These are phyloP conservation scores for Microtus pennsylvanicus DNA, from an alignment of 2,113 vertebrate genomes.

Conservation along the genomic window DNA sequence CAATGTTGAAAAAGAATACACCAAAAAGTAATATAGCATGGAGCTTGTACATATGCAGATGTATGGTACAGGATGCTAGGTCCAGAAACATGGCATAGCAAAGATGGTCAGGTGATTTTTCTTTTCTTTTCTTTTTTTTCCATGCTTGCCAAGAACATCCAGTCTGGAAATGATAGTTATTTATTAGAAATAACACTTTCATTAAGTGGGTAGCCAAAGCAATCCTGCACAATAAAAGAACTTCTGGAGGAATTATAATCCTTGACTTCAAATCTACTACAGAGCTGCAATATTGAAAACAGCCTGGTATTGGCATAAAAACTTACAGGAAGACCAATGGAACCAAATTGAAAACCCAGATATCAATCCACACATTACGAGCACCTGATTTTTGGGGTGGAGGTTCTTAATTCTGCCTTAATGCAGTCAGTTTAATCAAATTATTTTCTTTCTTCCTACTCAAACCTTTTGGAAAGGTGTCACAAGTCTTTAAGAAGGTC, in stretches of 20 bases:
- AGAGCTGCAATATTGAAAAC: too few relatives aligned
- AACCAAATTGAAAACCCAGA: too few relatives aligned
- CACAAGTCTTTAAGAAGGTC: not conserved
- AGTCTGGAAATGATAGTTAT: not conserved
- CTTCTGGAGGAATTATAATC: too few relatives aligned
- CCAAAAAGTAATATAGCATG: not conserved
- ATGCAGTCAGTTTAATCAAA: not conserved
- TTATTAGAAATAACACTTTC: not conserved
- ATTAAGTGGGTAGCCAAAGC: not conserved
- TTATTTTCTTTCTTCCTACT: not conserved
- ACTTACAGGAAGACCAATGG: too few relatives aligned
- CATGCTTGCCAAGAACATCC: not conserved
- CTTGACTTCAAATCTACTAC: too few relatives aligned
- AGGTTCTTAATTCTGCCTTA: not conserved
- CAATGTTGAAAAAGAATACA: not conserved
- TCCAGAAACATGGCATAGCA: not conserved
- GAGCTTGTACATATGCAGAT: fast-evolving
- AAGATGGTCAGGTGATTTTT: not conserved
- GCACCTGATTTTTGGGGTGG: too few relatives aligned
- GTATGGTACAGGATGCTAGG: not conserved
- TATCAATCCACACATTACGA: too few relatives aligned
- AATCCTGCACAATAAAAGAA: too few relatives aligned
- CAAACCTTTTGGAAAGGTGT: not conserved
- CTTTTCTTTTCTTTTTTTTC: not conserved
- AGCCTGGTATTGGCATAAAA: too few relatives aligned